Evolutionary conservation across 2,888 invertebrate species (phyloP).

Genomic region (Macaria liturata): DNA sequence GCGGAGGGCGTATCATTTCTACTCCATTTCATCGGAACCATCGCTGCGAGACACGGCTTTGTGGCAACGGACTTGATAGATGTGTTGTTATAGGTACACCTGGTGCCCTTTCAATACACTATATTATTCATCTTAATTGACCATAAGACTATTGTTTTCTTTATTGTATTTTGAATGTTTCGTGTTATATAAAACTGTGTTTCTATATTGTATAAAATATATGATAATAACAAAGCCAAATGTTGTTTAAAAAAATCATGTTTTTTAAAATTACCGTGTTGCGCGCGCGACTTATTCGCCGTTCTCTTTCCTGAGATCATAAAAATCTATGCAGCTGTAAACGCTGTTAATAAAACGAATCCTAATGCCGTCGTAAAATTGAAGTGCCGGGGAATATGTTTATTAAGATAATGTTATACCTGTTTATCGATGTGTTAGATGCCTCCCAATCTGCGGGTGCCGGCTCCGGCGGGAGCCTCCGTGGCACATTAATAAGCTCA

Average conservation of each 20-base stretch:
- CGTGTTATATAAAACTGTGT: no score
- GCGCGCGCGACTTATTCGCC: no score
- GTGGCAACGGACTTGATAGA: slow-evolving; percentile 26
- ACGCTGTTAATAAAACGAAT: neutral
- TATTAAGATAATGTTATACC: slow-evolving; percentile 18
- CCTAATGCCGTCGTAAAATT: slow-evolving; percentile 7
- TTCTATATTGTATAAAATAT: no score
- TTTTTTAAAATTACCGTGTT: no score
- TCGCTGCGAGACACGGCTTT: slow-evolving; percentile 32
- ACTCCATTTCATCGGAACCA: slow-evolving; percentile 66
- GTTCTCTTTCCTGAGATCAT: no score
- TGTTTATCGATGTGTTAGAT: slow-evolving; percentile 30
- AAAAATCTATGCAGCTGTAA: neutral
- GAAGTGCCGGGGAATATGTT: slow-evolving; percentile 43
- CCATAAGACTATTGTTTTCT: no score
- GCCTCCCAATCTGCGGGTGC: slow-evolving; percentile 53
- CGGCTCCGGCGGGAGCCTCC: slow-evolving; percentile 36
- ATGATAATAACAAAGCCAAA: no score
- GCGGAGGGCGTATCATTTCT: slow-evolving; percentile 62
- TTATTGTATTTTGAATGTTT: no score
- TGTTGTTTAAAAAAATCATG: no score
- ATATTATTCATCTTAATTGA: no score
- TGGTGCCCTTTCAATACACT: neutral
- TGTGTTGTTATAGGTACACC: neutral
- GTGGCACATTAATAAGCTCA: slow-evolving; percentile 71